Percentiles rank a stretch among this genome's conserved stretches.
Conservation (phyloP, 2,888 invertebrate genomes). For the Lasiommata megera region DNA sequence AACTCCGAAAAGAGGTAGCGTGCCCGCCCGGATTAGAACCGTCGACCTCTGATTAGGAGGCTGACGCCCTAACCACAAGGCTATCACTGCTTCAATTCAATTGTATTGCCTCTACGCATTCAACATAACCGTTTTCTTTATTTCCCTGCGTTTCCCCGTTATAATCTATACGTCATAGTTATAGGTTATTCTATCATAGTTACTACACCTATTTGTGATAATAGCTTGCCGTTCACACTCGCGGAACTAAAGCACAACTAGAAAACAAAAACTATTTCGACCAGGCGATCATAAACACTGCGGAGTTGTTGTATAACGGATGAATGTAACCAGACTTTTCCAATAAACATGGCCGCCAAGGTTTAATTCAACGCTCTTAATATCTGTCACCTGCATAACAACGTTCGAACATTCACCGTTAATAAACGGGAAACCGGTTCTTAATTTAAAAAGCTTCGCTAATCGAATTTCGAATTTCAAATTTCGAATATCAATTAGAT, state of each 20-base stretch:
- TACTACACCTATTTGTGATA: too few species aligned
- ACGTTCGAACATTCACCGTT: background rate
- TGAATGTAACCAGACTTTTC: slow-evolving; percentile 17
- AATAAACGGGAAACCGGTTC: background rate
- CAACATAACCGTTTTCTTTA: too few species aligned
- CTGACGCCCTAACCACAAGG: too few species aligned
- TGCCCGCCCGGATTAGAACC: too few species aligned
- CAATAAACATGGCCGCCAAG: slow-evolving; percentile 15
- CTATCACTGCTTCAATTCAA: too few species aligned
- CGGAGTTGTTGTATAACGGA: slow-evolving; percentile 10
- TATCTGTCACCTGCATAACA: slow-evolving; percentile 21
- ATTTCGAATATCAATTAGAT: background rate
- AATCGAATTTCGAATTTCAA: slow-evolving; percentile 1
- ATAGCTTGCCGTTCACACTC: background rate
- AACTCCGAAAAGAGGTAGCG: too few species aligned
- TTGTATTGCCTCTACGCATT: too few species aligned
- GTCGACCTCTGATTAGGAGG: too few species aligned
- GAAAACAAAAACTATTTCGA: slow-evolving; percentile 31
- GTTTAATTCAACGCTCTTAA: slow-evolving; percentile 16
- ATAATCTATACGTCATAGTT: too few species aligned
- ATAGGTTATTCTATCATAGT: too few species aligned
- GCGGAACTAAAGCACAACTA: slow-evolving; percentile 3
- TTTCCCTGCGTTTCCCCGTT: too few species aligned
- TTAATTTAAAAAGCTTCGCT: slow-evolving; percentile 6
- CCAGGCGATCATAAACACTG: slow-evolving; percentile 23